Conservation (phyloP, 2,797 vertebrate genomes). For the Catharus ustulatus region DNA sequence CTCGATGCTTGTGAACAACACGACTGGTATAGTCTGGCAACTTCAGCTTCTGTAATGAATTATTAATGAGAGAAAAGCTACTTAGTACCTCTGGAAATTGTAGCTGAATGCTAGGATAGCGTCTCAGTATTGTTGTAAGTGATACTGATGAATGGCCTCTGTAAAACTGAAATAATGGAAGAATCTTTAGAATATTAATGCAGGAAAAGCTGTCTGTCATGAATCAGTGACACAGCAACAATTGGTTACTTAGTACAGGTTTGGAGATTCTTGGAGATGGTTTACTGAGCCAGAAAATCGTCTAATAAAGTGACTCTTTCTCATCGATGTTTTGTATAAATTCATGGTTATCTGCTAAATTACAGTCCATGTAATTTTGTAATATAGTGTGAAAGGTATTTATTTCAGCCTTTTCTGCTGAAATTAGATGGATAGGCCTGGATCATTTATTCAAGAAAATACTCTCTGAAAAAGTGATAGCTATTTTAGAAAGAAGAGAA, state of each 20-base stretch:
- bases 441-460: not conserved
- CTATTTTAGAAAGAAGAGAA: not conserved
- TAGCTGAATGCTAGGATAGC: not conserved
- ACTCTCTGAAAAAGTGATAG: not conserved
- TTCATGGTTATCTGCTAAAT: not conserved
- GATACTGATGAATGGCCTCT: not conserved
- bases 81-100: not conserved
- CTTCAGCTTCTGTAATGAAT: not conserved
- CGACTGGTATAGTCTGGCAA: rapidly evolving
- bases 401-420: not conserved
- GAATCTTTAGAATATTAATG: not conserved
- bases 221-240: not conserved
- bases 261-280: not conserved
- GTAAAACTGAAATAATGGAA: not conserved
- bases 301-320: not conserved
- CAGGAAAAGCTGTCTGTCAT: not conserved
- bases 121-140: not conserved
- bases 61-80: not conserved
- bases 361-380: not conserved
- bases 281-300: conserved; percentile 23
- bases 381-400: not conserved
- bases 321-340: not conserved
- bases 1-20: not conserved
- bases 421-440: not conserved
- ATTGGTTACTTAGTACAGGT: not conserved